Evolutionary conservation across 2,888 invertebrate species (phyloP), one percentile per base, ranked within the genome.

Genomic region (Andrena bucephala): DNA sequence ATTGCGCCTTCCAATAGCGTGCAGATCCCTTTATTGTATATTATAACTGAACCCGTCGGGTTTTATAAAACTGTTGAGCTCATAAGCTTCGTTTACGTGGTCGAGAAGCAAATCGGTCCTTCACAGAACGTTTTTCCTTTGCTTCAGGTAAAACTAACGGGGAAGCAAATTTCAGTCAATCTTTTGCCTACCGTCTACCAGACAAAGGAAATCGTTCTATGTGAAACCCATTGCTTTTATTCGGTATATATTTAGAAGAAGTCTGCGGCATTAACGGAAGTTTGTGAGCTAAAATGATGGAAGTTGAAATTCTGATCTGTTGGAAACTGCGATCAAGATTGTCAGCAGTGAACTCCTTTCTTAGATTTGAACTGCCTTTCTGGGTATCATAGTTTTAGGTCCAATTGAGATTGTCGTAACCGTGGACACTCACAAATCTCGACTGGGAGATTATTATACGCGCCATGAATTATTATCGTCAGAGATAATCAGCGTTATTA

Each of bases 11-110:
- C 10, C 31, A 5, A 36, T 13, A 48, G 16, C n/a, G n/a, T 29
- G 2, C 4, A 20, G 69, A 52, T 52, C 20, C 70, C 8, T 42
- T 70, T 75, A 70, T 69, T 36, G 62, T 36, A 42, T 75, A 70
- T 50, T 70, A 62, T 70, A 69, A 62, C 27, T n/a, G 42, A 69
- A 60, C 36, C 33, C n/a, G 36, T 29, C 29, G 29, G 60, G 62
- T 20, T 36, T 20, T 62, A 70, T 70, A n/a, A 62, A 75, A 24
- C 27, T 33, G 50, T n/a, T 33, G n/a, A 59, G 50, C 68, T 31
- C 10, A 48, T 54, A 48, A 68, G 8, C 59, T 4, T 27, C 59
- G 57, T 50, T 59, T 31, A 10, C 31, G 33, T 16, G n/a, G n/a
- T 8, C 31, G 31, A 16, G 8, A 24, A 20, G 52, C 48, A 31